These are phyloP conservation scores for Serinus canaria DNA, from an alignment of 2,113 vertebrate genomes.

Conservation along the genomic window DNA sequence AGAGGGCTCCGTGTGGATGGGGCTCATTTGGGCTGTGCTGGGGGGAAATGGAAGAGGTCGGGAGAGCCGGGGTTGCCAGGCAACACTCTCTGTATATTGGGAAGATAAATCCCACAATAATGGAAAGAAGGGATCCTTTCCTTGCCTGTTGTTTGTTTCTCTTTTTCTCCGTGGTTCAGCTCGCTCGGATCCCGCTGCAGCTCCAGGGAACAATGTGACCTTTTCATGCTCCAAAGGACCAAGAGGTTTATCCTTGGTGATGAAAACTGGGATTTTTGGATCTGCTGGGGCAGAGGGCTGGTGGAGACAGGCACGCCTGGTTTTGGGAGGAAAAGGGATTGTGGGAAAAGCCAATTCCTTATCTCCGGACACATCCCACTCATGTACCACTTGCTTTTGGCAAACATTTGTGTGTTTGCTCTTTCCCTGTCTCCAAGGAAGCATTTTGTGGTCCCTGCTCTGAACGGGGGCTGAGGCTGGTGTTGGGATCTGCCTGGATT, in stretches of 20 bases:
- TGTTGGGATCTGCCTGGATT: not conserved
- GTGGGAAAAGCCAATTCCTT: not conserved
- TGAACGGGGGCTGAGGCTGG: accelerated
- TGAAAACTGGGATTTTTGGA: not conserved
- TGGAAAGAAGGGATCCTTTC: conserved; percentile 31
- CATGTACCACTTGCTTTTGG: not conserved
- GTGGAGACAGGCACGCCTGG: not conserved
- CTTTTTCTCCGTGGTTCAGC: not conserved
- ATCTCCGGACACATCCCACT: not conserved
- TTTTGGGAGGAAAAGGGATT: not conserved
- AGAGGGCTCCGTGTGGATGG: not conserved
- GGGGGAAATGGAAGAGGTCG: conserved; percentile 8
- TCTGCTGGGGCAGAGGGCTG: not conserved
- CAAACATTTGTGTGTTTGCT: not conserved
- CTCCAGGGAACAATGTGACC: not conserved
- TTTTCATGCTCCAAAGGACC: not conserved
- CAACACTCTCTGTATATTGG: conserved; percentile 36
- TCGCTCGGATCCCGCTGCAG: not conserved
- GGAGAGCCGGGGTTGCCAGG: conserved; percentile 37
- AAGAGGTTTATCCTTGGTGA: not conserved
- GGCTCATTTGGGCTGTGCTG: conserved; percentile 4
- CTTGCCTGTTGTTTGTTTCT: not conserved
- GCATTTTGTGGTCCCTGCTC: accelerated
- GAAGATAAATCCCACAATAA: conserved; percentile 57
- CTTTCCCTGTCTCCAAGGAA: not conserved